These are phyloP conservation scores for Porites rus DNA, from an alignment of 92 coral and sea anemone species.

Conservation along the genomic window DNA sequence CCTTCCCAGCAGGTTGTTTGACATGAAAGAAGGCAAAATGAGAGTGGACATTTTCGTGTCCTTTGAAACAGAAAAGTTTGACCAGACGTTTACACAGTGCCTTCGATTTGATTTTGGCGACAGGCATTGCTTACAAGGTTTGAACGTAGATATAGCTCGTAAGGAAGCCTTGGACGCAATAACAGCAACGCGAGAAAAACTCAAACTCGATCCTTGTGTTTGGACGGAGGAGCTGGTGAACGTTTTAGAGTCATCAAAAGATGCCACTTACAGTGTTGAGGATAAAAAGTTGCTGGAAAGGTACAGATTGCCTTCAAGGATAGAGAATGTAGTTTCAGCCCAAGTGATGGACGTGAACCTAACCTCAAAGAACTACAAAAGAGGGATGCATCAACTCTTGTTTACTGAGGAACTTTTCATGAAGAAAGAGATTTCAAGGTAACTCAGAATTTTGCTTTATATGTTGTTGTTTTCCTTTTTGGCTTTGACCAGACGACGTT, in stretches of 20 bases:
- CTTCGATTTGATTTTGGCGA: slow-evolving; percentile 73
- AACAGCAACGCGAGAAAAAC: slow-evolving; percentile 1
- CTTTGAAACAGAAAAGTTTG: slow-evolving; percentile 41
- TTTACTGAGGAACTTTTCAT: slow-evolving; percentile 73
- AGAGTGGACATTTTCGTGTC: slow-evolving; percentile 31
- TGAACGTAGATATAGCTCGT: slow-evolving; percentile 62
- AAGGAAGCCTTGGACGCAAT: slow-evolving; percentile 9
- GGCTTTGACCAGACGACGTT: not conserved
- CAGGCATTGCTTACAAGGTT: slow-evolving; percentile 39
- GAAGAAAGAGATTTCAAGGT: slow-evolving; percentile 73
- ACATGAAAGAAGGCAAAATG: not conserved
- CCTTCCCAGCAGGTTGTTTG: not conserved
- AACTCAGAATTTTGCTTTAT: not conserved
- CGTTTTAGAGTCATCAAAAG: not conserved
- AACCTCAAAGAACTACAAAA: slow-evolving; percentile 55
- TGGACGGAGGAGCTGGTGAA: slow-evolving; percentile 28
- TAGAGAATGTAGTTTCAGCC: slow-evolving; percentile 50
- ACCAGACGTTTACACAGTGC: slow-evolving; percentile 59
- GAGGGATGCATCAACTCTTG: slow-evolving; percentile 71
- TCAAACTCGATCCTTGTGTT: slow-evolving; percentile 15
- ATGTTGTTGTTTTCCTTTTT: too few relatives aligned
- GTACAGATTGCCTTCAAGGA: slow-evolving; percentile 58
- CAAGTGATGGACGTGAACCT: slow-evolving; percentile 38
- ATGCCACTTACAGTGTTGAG: not conserved
- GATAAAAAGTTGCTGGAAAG: slow-evolving; percentile 17